phyloP scores from a whole-genome alignment of 2,797 vertebrate genomes.

The Catostomus latipinnis region DNA sequence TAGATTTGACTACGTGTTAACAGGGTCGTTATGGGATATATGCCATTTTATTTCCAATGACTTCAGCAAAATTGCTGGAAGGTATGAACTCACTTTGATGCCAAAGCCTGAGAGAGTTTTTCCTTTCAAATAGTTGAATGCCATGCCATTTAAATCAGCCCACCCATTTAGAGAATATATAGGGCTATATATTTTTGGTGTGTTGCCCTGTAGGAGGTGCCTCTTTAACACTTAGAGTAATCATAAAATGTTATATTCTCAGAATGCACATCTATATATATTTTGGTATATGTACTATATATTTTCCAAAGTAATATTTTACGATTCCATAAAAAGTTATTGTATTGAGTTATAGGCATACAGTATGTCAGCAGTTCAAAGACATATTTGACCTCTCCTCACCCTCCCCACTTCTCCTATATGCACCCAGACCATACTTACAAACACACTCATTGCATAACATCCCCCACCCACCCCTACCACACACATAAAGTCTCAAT shows the following conservation, averaged over 20 bases:
- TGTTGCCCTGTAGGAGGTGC: not conserved
- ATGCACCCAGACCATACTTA: slow-evolving; percentile 2
- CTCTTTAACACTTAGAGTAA: not conserved
- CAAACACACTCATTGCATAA: not conserved
- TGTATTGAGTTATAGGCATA: too few relatives aligned
- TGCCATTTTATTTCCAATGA: slow-evolving; percentile 51
- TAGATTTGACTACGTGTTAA: slow-evolving; percentile 27
- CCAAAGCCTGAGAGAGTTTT: slow-evolving; percentile 64
- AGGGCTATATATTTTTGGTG: not conserved
- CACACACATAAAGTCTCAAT: not conserved
- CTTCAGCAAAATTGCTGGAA: slow-evolving; percentile 69
- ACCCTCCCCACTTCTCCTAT: too few relatives aligned
- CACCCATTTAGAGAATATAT: slow-evolving; percentile 60
- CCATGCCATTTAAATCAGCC: slow-evolving; percentile 68
- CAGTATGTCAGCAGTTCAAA: too few relatives aligned
- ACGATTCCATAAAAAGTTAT: too few relatives aligned
- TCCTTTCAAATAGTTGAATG: slow-evolving; percentile 70
- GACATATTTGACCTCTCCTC: too few relatives aligned
- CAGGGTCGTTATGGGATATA: slow-evolving; percentile 1
- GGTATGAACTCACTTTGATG: slow-evolving; percentile 53
- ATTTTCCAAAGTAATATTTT: too few relatives aligned
- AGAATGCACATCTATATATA: not conserved
- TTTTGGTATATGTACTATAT: not conserved
- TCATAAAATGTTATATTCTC: not conserved
- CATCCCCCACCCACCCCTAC: not conserved